A percentile compares a stretch with the other conserved stretches of the same genome.
Conservation (phyloP, 2,797 vertebrate species). For the Lycodopsis pacificus region DNA sequence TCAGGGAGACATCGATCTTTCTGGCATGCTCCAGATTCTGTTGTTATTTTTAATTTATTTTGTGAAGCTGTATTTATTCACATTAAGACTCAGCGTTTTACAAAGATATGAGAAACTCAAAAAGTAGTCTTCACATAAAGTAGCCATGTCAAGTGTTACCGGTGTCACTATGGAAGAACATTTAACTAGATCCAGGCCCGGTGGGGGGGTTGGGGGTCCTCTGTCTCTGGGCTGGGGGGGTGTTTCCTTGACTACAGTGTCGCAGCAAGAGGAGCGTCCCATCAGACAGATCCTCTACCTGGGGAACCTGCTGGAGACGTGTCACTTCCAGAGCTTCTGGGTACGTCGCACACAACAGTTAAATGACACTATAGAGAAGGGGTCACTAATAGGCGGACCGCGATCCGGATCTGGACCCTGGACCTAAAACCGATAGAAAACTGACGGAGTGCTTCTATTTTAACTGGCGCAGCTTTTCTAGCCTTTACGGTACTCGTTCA, state of each 20-base stretch:
- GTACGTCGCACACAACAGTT: constrained; percentile 68
- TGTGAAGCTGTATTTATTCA: neutral
- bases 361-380: no score
- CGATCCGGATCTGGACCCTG: no score
- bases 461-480: no score
- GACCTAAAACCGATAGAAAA: no score
- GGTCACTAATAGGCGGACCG: no score
- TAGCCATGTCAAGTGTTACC: neutral
- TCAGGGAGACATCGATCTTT: neutral
- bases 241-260: constrained; percentile 85
- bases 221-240: constrained; percentile 24
- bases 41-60: neutral
- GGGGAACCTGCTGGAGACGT: constrained; percentile 93
- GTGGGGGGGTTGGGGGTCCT: neutral
- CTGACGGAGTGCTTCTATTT: no score
- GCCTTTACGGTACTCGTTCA: no score
- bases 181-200: neutral
- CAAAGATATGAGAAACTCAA: neutral
- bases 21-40: neutral
- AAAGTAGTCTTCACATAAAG: neutral
- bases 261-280: constrained; percentile 92
- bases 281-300: constrained; percentile 94
- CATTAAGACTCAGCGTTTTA: neutral
- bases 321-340: constrained; percentile 97
- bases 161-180: neutral